Evolutionary conservation across 2,888 invertebrate genomes (phyloP), one percentile per base, ranked within the genome.

Genomic region (Dorcus hopei): DNA sequence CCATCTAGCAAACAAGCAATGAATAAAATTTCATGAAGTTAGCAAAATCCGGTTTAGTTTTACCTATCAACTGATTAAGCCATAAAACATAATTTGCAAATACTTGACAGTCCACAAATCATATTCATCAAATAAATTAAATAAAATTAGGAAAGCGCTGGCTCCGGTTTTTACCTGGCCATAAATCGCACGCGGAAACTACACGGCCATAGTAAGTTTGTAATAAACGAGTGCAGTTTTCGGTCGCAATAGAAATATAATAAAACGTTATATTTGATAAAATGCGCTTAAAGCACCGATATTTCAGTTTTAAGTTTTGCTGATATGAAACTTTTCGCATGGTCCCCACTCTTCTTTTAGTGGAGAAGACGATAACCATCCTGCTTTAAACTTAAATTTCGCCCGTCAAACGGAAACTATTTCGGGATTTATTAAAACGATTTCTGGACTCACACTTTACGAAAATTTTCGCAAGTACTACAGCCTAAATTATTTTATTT

Each of bases 291-390:
- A 73, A 70, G 64, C 61, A 65, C 66, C 72, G 61, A 73, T 74
- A 72, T 71, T 70, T 74, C 69, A 72, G 70, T 62, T 72, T 71
- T 66, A 70, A 71, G 68, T 73, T 72, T 69, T 70, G 72, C 72
- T 71, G 74, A 73, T 72, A 68, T 67, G 68, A 71, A 73, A 73
- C 65, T 73, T 73, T 70, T 68, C 69, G 62, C 65, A 65, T 67
- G 63, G 63, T 66, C 64, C 61, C 58, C 59, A 58, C 59, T 65
- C 62, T 64, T 64, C 63, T 68, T 67, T 68, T 62, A 59, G 53
- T 67, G 38, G 49, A 65, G 53, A 62, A 63, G 64, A 65, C 65
- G 65, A 65, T 65, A 65, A 67, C 66, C 62, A 61, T 65, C 59
- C 19, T 45, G 45, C 16, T 45, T 45, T 45, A 45, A 45, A 45